Evolutionary conservation across 2,888 invertebrate species (phyloP), one percentile per base, ranked within the genome.

Genomic region (Amaurobius ferox): DNA sequence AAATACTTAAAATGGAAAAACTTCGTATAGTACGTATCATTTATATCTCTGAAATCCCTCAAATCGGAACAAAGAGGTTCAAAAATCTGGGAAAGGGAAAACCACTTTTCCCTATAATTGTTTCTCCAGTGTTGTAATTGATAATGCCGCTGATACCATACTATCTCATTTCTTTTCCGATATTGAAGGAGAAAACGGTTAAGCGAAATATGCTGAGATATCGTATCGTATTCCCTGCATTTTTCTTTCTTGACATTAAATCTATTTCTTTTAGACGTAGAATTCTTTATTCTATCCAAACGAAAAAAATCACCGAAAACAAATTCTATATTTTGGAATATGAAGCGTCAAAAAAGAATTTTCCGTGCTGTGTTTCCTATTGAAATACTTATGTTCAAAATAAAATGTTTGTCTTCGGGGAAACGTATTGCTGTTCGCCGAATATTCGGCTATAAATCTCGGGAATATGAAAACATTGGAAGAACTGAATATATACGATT

Each of bases 61-160:
- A n/a, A n/a, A n/a, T n/a, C n/a, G n/a, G n/a, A n/a, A n/a, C n/a
- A n/a, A n/a, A n/a, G n/a, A n/a, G n/a, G n/a, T n/a, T n/a, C n/a
- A n/a, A n/a, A n/a, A n/a, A n/a, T n/a, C 35, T 3, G 0, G 16
- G 44, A 7, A 73, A 35, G 26, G 62, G 9, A 35, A 62, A 62
- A 23, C 61, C 16, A 2, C n/a, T 28, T 13, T 32, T 26, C 26
- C 39, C 16, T 40, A 62, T 76, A 76, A 83, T 81, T 83, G 70
- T 70, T 83, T 83, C 35, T 48, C 29, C 28, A 16, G 29, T 30
- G 29, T 28, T n/a, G 62, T 68, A 83, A 76, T 64, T 44, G 76
- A 83, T 83, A 80, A 32, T 70, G 64, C 70, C 19, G 62, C 39
- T 13, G 76, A 83, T 76, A 64, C 13, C 28, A 1, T 9, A 64